These are phyloP conservation scores for Ochlodes sylvanus DNA, from an alignment of 2,888 invertebrate genomes.

Conservation along the genomic window DNA sequence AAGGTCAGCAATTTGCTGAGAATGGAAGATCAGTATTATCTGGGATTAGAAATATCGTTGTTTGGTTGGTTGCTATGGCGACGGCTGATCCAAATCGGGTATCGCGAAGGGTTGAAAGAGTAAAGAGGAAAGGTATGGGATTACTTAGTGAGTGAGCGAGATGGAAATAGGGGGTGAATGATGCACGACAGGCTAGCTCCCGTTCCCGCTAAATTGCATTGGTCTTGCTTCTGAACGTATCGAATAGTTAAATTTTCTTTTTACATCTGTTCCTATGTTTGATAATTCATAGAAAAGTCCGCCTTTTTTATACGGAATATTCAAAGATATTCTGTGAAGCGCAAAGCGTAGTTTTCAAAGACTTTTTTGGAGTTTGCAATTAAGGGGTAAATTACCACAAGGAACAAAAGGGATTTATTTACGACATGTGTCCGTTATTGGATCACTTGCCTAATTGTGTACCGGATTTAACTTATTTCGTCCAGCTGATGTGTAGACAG, in stretches of 20 bases:
- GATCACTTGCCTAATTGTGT: no score
- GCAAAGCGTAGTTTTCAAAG: no score
- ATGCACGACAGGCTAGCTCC: conserved; percentile 68
- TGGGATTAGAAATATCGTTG: conserved; percentile 64
- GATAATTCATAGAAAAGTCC: neutral
- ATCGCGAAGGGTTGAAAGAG: conserved; percentile 64
- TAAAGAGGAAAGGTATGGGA: conserved; percentile 48
- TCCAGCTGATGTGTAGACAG: no score
- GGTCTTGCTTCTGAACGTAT: conserved; percentile 56
- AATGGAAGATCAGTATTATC: conserved; percentile 56
- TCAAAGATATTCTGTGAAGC: no score
- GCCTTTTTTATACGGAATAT: neutral
- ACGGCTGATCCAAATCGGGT: conserved; percentile 69
- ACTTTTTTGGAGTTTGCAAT: no score
- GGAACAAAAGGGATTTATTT: no score
- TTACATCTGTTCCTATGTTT: neutral
- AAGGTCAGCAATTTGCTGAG: conserved; percentile 42
- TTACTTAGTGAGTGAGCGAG: conserved; percentile 50
- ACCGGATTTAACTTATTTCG: no score
- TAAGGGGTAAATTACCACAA: no score
- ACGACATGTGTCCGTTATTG: no score
- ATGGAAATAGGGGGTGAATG: conserved; percentile 58
- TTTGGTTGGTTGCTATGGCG: conserved; percentile 73
- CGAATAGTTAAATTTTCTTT: conserved; percentile 13
- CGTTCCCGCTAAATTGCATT: conserved; percentile 75